Conservation (phyloP, 2,113 vertebrate species). For the Xiphophorus hellerii region DNA sequence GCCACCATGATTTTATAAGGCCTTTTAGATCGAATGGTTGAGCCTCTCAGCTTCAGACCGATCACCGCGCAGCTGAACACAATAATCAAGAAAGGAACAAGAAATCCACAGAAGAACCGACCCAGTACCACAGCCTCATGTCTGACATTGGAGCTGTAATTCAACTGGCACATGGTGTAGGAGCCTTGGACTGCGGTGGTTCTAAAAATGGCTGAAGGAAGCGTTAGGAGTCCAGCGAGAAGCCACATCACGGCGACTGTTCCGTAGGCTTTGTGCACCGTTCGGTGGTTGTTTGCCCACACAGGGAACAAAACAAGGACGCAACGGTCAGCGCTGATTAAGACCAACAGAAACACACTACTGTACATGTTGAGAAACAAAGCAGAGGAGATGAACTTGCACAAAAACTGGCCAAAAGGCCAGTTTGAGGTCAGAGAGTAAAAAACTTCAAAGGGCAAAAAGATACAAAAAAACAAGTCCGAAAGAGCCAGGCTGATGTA, state of each 20-base stretch:
- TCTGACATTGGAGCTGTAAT: slow-evolving; percentile 54
- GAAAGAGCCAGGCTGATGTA: slow-evolving; percentile 88
- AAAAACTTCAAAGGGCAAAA: slow-evolving; percentile 80
- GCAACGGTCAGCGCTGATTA: slow-evolving; percentile 89
- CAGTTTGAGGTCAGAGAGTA: slow-evolving; percentile 74
- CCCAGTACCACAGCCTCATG: slow-evolving; percentile 63
- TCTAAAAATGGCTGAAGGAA: slow-evolving; percentile 83
- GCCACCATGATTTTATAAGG: slow-evolving; percentile 87
- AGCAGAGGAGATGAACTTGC: slow-evolving; percentile 85
- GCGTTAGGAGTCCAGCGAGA: slow-evolving; percentile 81
- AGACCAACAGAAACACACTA: slow-evolving; percentile 86
- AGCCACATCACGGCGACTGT: slow-evolving; percentile 79
- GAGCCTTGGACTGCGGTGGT: slow-evolving; percentile 53
- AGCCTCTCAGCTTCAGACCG: slow-evolving; percentile 76
- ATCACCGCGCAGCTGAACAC: slow-evolving; percentile 82
- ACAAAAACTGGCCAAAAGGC: slow-evolving; percentile 86
- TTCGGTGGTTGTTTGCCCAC: slow-evolving; percentile 89
- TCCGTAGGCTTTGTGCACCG: slow-evolving; percentile 57
- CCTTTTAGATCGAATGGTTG: slow-evolving; percentile 84
- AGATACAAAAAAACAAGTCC: slow-evolving; percentile 85
- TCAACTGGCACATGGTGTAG: slow-evolving; percentile 78
- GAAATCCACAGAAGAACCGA: slow-evolving; percentile 84
- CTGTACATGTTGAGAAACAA: slow-evolving; percentile 92
- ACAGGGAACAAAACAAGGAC: slow-evolving; percentile 83
- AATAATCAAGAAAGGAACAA: slow-evolving; percentile 84